A percentile compares a stretch with the other conserved stretches of the same genome.
These are phyloP conservation scores for Eupsittula cactorum DNA, from an alignment of 2,113 vertebrate species.

Conservation along the genomic window DNA sequence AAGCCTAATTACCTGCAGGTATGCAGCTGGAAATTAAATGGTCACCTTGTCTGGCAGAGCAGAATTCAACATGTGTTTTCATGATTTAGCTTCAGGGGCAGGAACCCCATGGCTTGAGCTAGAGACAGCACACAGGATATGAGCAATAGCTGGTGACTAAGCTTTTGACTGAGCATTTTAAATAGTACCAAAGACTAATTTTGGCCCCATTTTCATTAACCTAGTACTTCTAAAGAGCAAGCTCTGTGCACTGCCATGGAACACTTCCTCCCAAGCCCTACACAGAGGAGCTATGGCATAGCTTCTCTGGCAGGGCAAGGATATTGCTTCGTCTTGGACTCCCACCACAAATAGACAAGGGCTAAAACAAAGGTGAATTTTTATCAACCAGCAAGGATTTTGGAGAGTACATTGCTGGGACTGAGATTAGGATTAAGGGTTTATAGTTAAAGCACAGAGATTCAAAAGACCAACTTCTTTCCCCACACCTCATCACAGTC, in stretches of 20 bases:
- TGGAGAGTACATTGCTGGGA: not conserved
- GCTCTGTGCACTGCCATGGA: not conserved
- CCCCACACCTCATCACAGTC: not conserved
- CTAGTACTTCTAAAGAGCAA: not conserved
- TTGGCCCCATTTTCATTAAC: not conserved
- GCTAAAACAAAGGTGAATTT: not conserved
- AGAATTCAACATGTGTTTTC: not conserved
- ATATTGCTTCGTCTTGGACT: not conserved
- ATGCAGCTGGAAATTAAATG: slow-evolving; percentile 3
- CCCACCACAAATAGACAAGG: not conserved
- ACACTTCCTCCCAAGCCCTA: not conserved
- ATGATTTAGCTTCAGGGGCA: not conserved
- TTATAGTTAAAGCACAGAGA: not conserved
- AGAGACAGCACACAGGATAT: not conserved
- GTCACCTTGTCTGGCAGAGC: not conserved
- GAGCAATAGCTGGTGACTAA: not conserved
- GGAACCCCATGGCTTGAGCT: not conserved
- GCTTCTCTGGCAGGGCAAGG: not conserved
- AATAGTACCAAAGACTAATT: not conserved
- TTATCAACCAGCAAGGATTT: not conserved
- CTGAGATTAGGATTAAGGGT: not conserved
- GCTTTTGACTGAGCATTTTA: not conserved
- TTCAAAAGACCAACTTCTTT: not conserved
- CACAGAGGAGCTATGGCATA: not conserved
- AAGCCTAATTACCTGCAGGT: not conserved